phyloP scores from a whole-genome alignment of 2,797 vertebrate species.

The Galago senegalensis region DNA sequence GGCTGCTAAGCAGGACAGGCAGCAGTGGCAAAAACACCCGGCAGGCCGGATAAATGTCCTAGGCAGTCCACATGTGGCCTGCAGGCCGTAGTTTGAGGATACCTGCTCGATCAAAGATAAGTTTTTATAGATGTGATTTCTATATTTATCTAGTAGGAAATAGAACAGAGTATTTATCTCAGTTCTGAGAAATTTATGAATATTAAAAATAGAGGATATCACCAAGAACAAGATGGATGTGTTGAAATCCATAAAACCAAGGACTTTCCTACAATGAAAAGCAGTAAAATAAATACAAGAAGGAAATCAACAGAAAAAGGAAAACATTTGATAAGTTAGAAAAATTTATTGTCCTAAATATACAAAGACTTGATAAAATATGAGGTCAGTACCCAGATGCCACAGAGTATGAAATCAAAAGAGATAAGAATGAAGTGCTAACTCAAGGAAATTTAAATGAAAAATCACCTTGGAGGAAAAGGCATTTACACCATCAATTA shows the following conservation, averaged over 20 bases:
- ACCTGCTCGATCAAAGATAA: background rate
- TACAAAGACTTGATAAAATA: constrained; percentile 65
- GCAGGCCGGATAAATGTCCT: too few relatives aligned
- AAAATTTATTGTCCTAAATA: constrained; percentile 68
- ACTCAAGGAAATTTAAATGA: constrained; percentile 23
- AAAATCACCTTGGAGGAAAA: constrained; percentile 59
- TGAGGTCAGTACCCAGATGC: constrained; percentile 20
- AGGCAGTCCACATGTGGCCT: too few relatives aligned
- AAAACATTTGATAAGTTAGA: constrained; percentile 69
- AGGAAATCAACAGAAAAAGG: constrained; percentile 62
- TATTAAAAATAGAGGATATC: constrained; percentile 76
- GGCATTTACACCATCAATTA: constrained; percentile 58
- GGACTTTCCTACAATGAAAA: constrained; percentile 59
- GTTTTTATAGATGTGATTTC: too few relatives aligned
- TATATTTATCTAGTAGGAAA: constrained; percentile 55
- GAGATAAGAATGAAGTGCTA: background rate
- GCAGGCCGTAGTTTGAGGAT: too few relatives aligned
- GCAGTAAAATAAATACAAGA: constrained; percentile 78
- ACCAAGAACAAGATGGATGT: constrained; percentile 75
- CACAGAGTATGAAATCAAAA: constrained; percentile 59
- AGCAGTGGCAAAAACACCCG: too few relatives aligned
- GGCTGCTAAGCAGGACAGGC: too few relatives aligned
- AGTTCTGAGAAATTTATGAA: constrained; percentile 76
- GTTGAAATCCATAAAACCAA: constrained; percentile 73
- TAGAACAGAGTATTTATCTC: constrained; percentile 74